phyloP scores from a whole-genome alignment of 1,140 invertebrate genomes.

The Rhynchophorus ferrugineus region DNA sequence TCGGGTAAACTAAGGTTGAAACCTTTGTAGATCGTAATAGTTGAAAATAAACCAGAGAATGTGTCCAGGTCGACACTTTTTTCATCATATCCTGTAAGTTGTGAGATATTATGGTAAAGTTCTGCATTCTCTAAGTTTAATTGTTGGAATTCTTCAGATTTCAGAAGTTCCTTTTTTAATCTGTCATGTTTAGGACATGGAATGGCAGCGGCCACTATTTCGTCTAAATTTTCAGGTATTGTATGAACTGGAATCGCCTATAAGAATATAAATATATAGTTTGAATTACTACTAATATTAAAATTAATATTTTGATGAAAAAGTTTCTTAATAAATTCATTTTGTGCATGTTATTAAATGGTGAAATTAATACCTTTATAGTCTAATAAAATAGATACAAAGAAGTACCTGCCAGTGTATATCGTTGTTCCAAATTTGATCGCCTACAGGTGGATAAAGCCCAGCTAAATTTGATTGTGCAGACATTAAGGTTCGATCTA shows the following conservation, averaged over 20 bases:
- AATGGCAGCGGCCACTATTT: slow-evolving; percentile 49
- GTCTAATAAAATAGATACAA: no score
- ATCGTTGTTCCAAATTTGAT: slow-evolving; percentile 58
- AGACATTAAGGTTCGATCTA: slow-evolving; percentile 83
- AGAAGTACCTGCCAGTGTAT: slow-evolving; percentile 71
- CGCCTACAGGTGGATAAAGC: slow-evolving; percentile 57
- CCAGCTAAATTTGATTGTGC: slow-evolving; percentile 76
- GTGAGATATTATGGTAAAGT: slow-evolving; percentile 2
- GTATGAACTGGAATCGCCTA: slow-evolving; percentile 65
- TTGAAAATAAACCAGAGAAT: slow-evolving; percentile 56
- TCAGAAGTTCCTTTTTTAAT: slow-evolving; percentile 46
- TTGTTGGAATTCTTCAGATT: slow-evolving; percentile 46
- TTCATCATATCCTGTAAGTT: slow-evolving; percentile 4
- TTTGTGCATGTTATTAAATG: no score
- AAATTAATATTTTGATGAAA: background rate
- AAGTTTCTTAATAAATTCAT: background rate
- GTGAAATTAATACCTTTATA: no score
- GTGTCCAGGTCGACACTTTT: slow-evolving; percentile 46
- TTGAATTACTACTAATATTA: background rate
- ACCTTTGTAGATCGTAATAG: slow-evolving; percentile 57
- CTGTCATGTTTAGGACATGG: slow-evolving; percentile 56
- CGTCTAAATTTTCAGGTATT: slow-evolving; percentile 53
- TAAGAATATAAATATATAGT: background rate
- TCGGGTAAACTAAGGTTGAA: slow-evolving; percentile 63
- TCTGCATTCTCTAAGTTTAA: slow-evolving; percentile 1